Evolutionary conservation across 1,140 invertebrate genomes (phyloP), one percentile per base, ranked within the genome.

Genomic region (Anastatus disparis): DNA sequence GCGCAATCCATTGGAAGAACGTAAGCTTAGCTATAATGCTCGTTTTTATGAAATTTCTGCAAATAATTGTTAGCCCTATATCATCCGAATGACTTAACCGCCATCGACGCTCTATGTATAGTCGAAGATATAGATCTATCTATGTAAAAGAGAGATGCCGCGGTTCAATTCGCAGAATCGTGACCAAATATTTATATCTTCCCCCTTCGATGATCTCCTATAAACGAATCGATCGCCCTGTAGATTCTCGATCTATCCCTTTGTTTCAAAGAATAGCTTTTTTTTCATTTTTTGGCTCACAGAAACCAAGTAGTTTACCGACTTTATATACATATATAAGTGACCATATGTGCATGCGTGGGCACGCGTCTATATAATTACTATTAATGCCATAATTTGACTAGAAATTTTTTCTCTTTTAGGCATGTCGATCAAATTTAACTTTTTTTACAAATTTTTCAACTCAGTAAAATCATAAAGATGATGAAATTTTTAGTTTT

Each of bases 151-250:
- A 24, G 48, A 65, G 53, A 55, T 48, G 50, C 68, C 26, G 53
- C 35, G 59, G 58, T 4, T n/a, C n/a, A n/a, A n/a, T 78, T 78
- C 76, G 73, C 68, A 66, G 77, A 78, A 78, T 78, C 77, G 73
- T 75, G 75, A 76, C 74, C 73, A 76, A 75, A 75, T 75, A 74
- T 63, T 35, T 69, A 69, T 69, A 69, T 69, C 64, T 20, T 6
- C 40, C 15, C 17, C 40, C 27, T 3, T 20, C 15, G 0, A 29
- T 20, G 4, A 6, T 22, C 13, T 38, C 0, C 53, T 55, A 55
- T 27, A 35, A 4, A 55, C n/a, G 27, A 35, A 15, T 20, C 53
- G 27, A 31, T n/a, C 10, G 22, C 27, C 20, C 22, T n/a, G n/a
- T n/a, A n/a, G n/a, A n/a, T n/a, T 29, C 31, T 22, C 53, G 10